Evolutionary conservation across 2,797 vertebrate genomes (phyloP).

Genomic region (Anas bernieri): DNA sequence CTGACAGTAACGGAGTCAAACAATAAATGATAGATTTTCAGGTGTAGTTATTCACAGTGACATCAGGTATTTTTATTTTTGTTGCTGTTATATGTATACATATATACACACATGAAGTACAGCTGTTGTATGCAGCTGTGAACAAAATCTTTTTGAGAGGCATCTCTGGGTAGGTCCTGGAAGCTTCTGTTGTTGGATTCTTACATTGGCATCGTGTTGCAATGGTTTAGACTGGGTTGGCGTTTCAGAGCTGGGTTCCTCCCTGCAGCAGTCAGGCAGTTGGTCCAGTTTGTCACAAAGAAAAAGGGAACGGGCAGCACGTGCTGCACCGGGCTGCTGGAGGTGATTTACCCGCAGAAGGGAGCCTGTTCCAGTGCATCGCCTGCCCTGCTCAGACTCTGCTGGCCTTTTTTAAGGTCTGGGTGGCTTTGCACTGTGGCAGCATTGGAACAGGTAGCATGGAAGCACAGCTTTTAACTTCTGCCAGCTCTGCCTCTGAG

Average conservation of each 20-base stretch:
- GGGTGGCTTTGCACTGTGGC: not conserved
- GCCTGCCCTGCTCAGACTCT: not conserved
- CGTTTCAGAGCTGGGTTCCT: not conserved
- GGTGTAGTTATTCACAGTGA: not conserved
- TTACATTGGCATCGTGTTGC: not conserved
- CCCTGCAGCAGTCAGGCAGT: not conserved
- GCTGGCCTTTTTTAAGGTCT: not conserved
- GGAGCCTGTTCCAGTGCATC: not conserved
- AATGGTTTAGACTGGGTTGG: not conserved
- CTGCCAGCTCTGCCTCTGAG: not conserved
- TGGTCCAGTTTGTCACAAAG: not conserved
- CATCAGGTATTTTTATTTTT: not conserved
- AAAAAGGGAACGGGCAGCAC: not conserved
- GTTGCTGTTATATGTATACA: not conserved
- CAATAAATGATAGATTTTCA: not conserved
- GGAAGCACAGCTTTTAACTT: not conserved
- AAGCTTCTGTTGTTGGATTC: not conserved
- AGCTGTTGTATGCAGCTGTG: not conserved
- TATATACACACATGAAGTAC: not conserved
- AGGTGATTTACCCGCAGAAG: not conserved
- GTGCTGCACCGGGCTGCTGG: not conserved
- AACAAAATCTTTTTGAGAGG: not conserved
- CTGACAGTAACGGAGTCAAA: not conserved
- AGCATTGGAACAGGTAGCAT: fast-evolving
- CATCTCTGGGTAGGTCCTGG: not conserved